These are phyloP conservation scores for Panulirus ornatus DNA, from an alignment of 1,140 invertebrate species.

Conservation along the genomic window DNA sequence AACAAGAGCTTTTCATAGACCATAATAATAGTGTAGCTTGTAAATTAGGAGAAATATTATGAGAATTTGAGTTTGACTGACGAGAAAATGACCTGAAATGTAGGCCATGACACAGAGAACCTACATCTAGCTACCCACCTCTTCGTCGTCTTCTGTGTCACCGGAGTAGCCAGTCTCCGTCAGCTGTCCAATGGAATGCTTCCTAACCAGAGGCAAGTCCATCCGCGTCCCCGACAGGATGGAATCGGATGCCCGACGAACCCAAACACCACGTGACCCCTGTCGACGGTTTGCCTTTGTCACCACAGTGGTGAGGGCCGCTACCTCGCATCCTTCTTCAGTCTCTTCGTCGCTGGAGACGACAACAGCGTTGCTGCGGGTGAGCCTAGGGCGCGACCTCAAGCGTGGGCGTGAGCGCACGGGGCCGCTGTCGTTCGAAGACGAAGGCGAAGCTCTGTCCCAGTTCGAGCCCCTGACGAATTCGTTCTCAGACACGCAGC, in stretches of 20 bases:
- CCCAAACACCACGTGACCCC: slow-evolving; percentile 15
- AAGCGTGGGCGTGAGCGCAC: background rate
- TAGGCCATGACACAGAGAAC: too few species aligned
- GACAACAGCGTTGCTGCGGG: slow-evolving; percentile 36
- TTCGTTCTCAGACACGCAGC: slow-evolving; percentile 48
- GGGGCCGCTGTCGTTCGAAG: background rate
- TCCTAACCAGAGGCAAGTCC: background rate
- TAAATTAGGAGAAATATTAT: too few species aligned
- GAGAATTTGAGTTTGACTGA: too few species aligned
- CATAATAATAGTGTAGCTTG: too few species aligned
- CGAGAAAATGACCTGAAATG: too few species aligned
- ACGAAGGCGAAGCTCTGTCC: background rate
- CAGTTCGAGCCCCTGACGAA: slow-evolving; percentile 4
- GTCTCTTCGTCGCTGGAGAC: slow-evolving; percentile 56
- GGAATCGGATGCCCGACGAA: slow-evolving; percentile 53
- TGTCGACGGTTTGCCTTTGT: background rate
- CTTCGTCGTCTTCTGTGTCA: slow-evolving; percentile 68
- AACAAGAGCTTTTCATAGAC: too few species aligned
- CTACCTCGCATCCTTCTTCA: background rate
- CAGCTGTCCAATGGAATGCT: background rate
- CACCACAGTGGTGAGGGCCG: background rate
- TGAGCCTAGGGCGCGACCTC: slow-evolving; percentile 7
- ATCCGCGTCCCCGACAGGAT: background rate
- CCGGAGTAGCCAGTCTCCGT: slow-evolving; percentile 67
- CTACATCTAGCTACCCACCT: slow-evolving; percentile 35